Evolutionary conservation across 2,797 vertebrate genomes (phyloP), one percentile per base, ranked within the genome.

Genomic region (Macroramphosus scolopax): DNA sequence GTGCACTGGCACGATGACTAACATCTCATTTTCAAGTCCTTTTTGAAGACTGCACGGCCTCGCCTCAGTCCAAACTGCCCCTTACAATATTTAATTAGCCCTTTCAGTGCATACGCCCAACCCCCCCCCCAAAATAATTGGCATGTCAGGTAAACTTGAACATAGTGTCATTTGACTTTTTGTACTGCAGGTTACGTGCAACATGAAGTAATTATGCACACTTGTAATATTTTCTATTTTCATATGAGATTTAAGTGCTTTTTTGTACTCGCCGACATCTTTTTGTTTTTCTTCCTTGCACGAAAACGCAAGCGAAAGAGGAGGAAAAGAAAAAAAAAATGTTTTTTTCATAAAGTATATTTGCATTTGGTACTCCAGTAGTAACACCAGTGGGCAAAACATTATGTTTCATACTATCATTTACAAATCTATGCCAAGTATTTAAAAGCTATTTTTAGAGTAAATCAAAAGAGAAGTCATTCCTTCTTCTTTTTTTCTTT

Each of bases 221-320:
- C 85, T 86, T 90, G 85, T 90, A 86, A 89, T 89, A 88, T 88
- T 89, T 88, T 89, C 77, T 90, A 90, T 90, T 90, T 90, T 90
- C 88, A 88, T 90, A 90, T 79, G 85, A 89, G 79, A 88, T 89
- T 89, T 87, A 87, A 88, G 87, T 87, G 87, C 84, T 88, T 88
- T n/a, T 89, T 89, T 89, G 80, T 89, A 85, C 81, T 85, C 83
- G 79, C 81, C 46, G 77, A 80, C 84, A 84, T 85, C 68, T 84
- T 86, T 88, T 82, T 84, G n/a, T 22, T 22, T 22, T 85, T 83
- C 81, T 82, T 86, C 82, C 80, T 86, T 83, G 83, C 85, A 85
- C 85, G 85, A 78, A 79, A n/a, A 83, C 84, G 83, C 78, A 83
- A 80, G 74, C 14, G 22, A 68, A 59, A 77, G 67, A 85, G 79